Conservation (phyloP, 2,888 invertebrate species). For the Polylopha cassiicola region DNA sequence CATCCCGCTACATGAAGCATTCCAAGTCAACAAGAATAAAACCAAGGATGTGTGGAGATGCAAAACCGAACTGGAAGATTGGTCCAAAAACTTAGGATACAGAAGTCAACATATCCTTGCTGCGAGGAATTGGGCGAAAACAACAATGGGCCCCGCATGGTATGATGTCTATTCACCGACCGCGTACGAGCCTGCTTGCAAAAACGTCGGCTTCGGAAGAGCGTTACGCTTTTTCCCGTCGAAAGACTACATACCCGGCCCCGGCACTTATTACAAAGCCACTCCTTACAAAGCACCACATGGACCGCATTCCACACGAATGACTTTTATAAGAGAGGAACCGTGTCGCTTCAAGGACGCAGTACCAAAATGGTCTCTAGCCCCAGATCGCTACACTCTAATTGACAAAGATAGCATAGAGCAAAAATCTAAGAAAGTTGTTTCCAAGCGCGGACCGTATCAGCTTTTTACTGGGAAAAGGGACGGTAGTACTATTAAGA, state of each 20-base stretch:
- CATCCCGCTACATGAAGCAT: constrained; percentile 5
- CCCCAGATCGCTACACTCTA: neutral
- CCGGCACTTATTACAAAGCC: too few relatives aligned
- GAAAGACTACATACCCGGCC: too few relatives aligned
- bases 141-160: constrained; percentile 15
- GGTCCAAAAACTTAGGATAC: constrained; percentile 15
- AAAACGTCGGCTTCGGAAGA: constrained; percentile 14
- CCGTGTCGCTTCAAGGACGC: neutral
- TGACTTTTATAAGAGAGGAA: neutral
- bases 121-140: neutral
- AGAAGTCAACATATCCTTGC: constrained; percentile 9
- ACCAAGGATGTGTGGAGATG: constrained; percentile 5
- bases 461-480: neutral
- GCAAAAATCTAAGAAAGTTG: neutral
- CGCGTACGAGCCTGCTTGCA: constrained; percentile 8
- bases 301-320: neutral
- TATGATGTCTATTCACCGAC: neutral
- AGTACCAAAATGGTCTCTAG: neutral
- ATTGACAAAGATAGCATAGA: neutral
- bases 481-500: neutral
- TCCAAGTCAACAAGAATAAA: constrained; percentile 4
- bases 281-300: neutral
- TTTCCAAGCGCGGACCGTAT: neutral
- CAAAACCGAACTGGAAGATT: constrained; percentile 15
- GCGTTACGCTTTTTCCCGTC: too few relatives aligned